Evolutionary conservation across 1,140 invertebrate species (phyloP), one percentile per base, ranked within the genome.

Genomic region (Heliothis virescens): DNA sequence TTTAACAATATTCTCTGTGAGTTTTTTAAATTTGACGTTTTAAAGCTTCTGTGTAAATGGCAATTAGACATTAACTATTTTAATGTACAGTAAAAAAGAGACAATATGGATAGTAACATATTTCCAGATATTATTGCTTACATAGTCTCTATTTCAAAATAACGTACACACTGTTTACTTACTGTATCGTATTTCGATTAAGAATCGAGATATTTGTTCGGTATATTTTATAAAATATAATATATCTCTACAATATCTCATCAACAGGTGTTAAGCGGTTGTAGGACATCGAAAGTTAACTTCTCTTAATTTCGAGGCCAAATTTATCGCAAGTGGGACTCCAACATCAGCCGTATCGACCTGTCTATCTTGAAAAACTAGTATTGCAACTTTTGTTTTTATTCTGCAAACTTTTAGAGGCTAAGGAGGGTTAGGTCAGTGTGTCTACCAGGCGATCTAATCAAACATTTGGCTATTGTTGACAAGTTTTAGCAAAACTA

Each of bases 371-470:
- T 83, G 87, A 88, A 89, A 90, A 92, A 93, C 91, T 89, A 82
- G 92, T 90, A 88, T 85, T 73, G 85, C 88, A 83, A 93, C 91
- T 93, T 93, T 93, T 92, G 87, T 90, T 92, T 93, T 93, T 92
- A 87, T 88, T 87, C 80, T 84, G 83, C 86, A 83, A 84, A 87
- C 76, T 86, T 91, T 69, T 53, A 63, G 47, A 47, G 59, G 26
- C 69, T 75, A 77, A 81, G 78, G 82, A 81, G 79, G 80, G 71
- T 85, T 82, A 69, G 60, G 60, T 77, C 47, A 80, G 48, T 80
- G 41, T 65, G 77, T 57, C 67, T 55, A 78, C 62, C 62, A 57
- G 26, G 41, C n/a, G 13, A 52, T 65, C 7, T 62, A 53, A 55
- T 48, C n/a, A n/a, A 57, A 48, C 55, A 18, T 53, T 16, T 18